Evolutionary conservation across 2,888 invertebrate genomes (phyloP).

Genomic region (Trachelus iudaicus): DNA sequence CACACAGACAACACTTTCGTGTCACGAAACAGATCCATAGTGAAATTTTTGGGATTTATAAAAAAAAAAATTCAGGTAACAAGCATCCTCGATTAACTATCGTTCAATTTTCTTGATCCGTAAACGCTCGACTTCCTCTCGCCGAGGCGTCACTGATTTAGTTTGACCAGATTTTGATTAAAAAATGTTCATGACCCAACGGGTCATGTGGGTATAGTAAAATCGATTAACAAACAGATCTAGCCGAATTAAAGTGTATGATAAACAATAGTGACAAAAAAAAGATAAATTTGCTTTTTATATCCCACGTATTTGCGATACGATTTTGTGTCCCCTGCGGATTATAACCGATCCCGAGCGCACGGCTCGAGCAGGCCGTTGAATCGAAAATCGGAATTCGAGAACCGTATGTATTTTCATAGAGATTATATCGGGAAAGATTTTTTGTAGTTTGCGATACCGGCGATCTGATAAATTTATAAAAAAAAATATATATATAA

Average conservation of each 20-base stretch:
- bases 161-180: neutral
- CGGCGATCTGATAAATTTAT: neutral
- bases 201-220: neutral
- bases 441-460: constrained; percentile 4
- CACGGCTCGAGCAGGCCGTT: neutral
- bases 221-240: neutral
- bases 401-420: constrained; percentile 6
- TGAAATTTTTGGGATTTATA: constrained; percentile 8
- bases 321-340: neutral
- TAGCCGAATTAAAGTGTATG: constrained; percentile 38
- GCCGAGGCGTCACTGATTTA: neutral
- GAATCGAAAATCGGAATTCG: constrained; percentile 8
- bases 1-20: constrained; percentile 49
- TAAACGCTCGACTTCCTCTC: neutral
- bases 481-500: too few relatives aligned
- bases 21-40: constrained; percentile 44
- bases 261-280: constrained; percentile 39
- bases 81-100: neutral
- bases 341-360: constrained; percentile 2
- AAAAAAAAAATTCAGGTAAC: too few relatives aligned
- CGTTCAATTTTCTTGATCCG: neutral
- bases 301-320: too few relatives aligned
- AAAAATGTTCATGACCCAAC: neutral
- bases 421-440: neutral
- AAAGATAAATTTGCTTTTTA: too few relatives aligned